Evolutionary conservation across 2,888 invertebrate genomes (phyloP).

Genomic region (Macrophya annulata): DNA sequence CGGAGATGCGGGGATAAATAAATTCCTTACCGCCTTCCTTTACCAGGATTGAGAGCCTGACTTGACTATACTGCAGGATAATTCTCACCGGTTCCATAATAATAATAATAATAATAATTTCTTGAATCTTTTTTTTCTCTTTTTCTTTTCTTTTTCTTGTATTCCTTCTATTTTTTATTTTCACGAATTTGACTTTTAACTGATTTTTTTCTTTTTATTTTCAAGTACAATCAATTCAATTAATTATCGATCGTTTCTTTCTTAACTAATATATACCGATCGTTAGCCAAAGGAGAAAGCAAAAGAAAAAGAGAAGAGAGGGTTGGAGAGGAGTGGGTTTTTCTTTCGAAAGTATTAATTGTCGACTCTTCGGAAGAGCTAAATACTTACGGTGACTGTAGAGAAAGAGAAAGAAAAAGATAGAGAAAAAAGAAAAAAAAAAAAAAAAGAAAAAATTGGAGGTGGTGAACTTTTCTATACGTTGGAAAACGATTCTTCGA

Average conservation of each 20-base stretch:
- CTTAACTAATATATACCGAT: not conserved
- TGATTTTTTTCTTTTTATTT: not conserved
- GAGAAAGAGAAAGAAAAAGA: not conserved
- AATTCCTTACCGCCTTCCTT: not conserved
- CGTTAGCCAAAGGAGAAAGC: not conserved
- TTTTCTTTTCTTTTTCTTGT: not conserved
- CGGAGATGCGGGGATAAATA: conserved; percentile 30
- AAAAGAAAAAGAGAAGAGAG: not conserved
- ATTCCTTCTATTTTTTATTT: not conserved
- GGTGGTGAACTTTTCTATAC: not conserved
- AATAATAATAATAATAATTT: conserved; percentile 1
- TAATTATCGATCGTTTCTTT: not conserved
- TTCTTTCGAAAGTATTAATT: conserved; percentile 17
- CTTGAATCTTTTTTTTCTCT: not conserved
- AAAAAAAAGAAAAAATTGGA: not conserved
- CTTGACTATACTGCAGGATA: not conserved
- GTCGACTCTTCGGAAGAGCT: conserved; percentile 15
- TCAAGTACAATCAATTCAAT: not conserved
- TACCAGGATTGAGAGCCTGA: not conserved
- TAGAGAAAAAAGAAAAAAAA: not conserved
- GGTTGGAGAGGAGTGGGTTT: not conserved
- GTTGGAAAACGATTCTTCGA: conserved; percentile 5
- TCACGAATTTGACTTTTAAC: no score
- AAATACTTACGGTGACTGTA: not conserved
- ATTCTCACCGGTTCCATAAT: not conserved